Evolutionary conservation across 2,797 vertebrate genomes (phyloP).

Genomic region (Sebastiscus tertius): DNA sequence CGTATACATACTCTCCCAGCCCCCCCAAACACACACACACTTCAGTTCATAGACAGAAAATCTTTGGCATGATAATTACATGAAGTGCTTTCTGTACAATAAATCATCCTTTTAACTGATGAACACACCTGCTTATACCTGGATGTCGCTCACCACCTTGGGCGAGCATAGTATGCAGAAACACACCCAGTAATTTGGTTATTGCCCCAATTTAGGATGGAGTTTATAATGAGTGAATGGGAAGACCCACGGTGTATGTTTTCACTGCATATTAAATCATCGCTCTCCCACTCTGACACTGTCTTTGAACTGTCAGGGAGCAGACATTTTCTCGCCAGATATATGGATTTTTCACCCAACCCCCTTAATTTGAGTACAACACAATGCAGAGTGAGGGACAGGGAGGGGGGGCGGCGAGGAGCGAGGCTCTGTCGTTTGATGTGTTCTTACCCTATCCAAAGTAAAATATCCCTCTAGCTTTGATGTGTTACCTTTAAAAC

Average conservation of each 20-base stretch:
- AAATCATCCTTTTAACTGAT: conserved; percentile 64
- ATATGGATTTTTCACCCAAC: conserved; percentile 69
- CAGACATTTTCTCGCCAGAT: conserved; percentile 69
- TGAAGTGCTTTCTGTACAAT: conserved; percentile 35
- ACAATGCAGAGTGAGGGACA: conserved; percentile 67
- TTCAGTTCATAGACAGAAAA: conserved; percentile 31
- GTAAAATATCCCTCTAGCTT: conserved; percentile 70
- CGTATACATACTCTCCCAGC: not conserved
- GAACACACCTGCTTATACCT: conserved; percentile 62
- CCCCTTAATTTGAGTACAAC: conserved; percentile 70
- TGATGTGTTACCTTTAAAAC: conserved; percentile 73
- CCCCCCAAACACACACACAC: not conserved
- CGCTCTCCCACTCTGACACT: conserved; percentile 35
- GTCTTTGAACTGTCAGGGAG: conserved; percentile 77
- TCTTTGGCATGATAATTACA: conserved; percentile 72
- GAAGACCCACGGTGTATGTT: conserved; percentile 46
- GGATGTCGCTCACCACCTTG: conserved; percentile 51
- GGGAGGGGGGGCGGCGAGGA: not conserved
- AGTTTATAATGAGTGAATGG: conserved; percentile 47
- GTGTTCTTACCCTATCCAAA: conserved; percentile 71
- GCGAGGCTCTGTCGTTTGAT: conserved; percentile 67
- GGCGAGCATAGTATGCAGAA: conserved; percentile 17
- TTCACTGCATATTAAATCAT: conserved; percentile 74
- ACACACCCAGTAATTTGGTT: conserved; percentile 69
- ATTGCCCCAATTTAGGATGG: conserved; percentile 49